phyloP scores from a whole-genome alignment of 2,113 vertebrate species.

The Festucalex cinctus region DNA sequence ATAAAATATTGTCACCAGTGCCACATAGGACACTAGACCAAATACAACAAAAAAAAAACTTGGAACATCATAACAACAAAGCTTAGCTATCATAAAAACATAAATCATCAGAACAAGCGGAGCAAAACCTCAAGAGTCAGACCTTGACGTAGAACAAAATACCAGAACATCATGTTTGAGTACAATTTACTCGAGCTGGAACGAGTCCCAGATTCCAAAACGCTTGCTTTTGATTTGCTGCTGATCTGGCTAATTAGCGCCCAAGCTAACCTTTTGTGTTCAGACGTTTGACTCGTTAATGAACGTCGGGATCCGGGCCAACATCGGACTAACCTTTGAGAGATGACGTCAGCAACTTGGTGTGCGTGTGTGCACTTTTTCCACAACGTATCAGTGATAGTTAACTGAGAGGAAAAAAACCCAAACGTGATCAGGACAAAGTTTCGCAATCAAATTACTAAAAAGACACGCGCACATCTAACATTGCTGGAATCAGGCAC shows the following conservation, averaged over 20 bases:
- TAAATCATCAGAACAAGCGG: no score
- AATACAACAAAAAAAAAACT: no score
- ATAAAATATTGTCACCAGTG: no score
- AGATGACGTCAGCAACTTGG: constrained; percentile 35
- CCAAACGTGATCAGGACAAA: background rate
- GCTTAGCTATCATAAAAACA: no score
- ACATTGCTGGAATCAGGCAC: constrained; percentile 57
- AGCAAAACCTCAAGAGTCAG: no score
- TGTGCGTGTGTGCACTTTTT: background rate
- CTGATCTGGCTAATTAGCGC: background rate
- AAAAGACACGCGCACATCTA: constrained; percentile 28
- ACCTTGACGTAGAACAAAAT: no score
- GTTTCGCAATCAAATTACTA: background rate
- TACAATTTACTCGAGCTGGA: no score
- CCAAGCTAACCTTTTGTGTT: background rate
- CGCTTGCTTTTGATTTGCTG: background rate
- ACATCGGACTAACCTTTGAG: constrained; percentile 35
- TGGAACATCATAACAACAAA: no score
- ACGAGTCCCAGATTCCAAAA: background rate
- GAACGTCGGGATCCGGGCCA: constrained; percentile 9
- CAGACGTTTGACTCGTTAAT: background rate
- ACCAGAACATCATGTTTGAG: no score
- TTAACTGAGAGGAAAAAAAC: no score
- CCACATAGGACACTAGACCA: no score
- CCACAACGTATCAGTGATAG: no score